Base-by-base conservation (phyloP, 2,797 vertebrate species). In the Sebastiscus albofasciatus region DNA sequence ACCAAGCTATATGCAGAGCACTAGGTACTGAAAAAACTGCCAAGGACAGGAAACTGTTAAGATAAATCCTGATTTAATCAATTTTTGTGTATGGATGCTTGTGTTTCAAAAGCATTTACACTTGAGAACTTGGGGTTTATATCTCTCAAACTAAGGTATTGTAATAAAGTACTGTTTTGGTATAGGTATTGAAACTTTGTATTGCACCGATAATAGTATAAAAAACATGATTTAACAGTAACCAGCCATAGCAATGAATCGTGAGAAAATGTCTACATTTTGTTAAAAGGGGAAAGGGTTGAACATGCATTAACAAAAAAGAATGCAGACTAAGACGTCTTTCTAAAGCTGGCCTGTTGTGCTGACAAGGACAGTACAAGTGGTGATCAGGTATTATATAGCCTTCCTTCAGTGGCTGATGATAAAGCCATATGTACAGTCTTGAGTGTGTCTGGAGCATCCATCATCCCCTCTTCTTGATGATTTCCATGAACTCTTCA, bases 401-500 rank as follows among this genome's bases (percentile, higher is more conserved):
- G 71, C 74, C 42, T 80, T 90, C 62, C 82, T 81, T 74, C 64
- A 59, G 64, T n/a, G 46, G 58, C 61, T 86, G 68, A 81, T 81
- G 82, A 81, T 84, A 67, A 83, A 88, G 70, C 65, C 83, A 84
- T 58, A 59, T 88, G 87, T 75, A 80, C 29, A 24, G 64, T 83
- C 68, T n/a, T 68, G 36, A 75, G 22, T 29, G 31, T 67, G 73
- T 78, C 80, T 79, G 64, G 42, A 84, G 64, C 68, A 86, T 86
- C 70, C 24, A 76, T 91, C 76, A 84, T 31, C n/a, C 64, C 54
- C 27, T 78, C 70, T 39, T 72, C 71, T 71, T 76, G 46, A 85
- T 49, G n/a, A 87, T 61, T 86, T 77, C 83, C 68, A 79, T 79
- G 60, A 91, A 89, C 83, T 85, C 83, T 54, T 59, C 66, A 70